Evolutionary conservation across 2,797 vertebrate genomes (phyloP).

Genomic region (Macropus fuliginosus): DNA sequence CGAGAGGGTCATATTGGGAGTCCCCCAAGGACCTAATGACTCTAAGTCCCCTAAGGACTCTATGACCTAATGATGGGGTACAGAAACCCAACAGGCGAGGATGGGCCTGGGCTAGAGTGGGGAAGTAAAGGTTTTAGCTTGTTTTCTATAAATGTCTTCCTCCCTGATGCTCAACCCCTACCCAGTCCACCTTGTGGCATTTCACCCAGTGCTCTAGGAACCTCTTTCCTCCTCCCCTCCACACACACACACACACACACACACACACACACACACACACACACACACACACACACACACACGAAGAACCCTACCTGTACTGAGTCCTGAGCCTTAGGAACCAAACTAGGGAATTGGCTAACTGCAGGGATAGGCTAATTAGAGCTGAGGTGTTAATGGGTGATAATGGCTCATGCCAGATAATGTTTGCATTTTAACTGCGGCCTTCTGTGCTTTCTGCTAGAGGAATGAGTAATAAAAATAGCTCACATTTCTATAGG

Average conservation of each 20-base stretch:
- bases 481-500: background rate
- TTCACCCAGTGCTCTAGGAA: background rate
- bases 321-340: background rate
- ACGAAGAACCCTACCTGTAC: background rate
- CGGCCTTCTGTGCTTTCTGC: conserved; percentile 4
- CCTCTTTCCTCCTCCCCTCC: background rate
- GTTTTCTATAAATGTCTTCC: background rate
- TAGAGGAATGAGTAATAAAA: background rate
- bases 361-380: background rate
- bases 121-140: background rate
- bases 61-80: background rate
- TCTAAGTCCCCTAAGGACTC: background rate
- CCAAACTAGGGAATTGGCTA: background rate
- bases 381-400: conserved; percentile 5
- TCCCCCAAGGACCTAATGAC: background rate
- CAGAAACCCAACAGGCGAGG: background rate
- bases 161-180: background rate
- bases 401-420: conserved; percentile 7
- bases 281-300: background rate
- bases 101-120: background rate
- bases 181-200: background rate
- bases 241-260: background rate
- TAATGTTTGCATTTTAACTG: conserved; percentile 11
- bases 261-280: background rate
- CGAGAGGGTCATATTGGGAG: background rate